A percentile compares a stretch with the other conserved stretches of the same genome.
Evolutionary conservation across 2,797 vertebrate species (phyloP).

Genomic region (Tangara arthus): DNA sequence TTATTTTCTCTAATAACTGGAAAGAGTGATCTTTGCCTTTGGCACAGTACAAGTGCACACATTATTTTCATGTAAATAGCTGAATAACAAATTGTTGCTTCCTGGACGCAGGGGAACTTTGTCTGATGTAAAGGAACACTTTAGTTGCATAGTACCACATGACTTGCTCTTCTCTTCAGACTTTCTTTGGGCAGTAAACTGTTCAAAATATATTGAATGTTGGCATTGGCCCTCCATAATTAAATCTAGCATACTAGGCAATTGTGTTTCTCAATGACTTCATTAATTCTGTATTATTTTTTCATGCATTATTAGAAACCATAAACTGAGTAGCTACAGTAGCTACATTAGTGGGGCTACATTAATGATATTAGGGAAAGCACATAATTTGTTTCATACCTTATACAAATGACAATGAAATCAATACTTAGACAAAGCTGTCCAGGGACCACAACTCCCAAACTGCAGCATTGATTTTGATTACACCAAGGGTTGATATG

Average conservation of each 20-base stretch:
- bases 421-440: slow-evolving; percentile 86
- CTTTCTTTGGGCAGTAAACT: slow-evolving; percentile 3
- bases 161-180: neutral
- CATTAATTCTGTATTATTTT: slow-evolving; percentile 57
- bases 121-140: slow-evolving; percentile 30
- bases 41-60: neutral
- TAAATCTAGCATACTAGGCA: slow-evolving; percentile 27
- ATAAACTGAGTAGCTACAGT: slow-evolving; percentile 47
- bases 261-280: slow-evolving; percentile 55
- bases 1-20: neutral
- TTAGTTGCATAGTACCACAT: neutral
- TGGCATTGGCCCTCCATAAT: neutral
- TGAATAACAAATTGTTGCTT: slow-evolving; percentile 9
- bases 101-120: slow-evolving; percentile 8
- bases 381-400: slow-evolving; percentile 82
- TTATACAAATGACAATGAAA: slow-evolving; percentile 90
- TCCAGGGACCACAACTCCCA: slow-evolving; percentile 82
- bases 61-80: neutral
- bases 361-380: slow-evolving; percentile 82
- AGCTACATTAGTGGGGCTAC: slow-evolving; percentile 55
- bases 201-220: slow-evolving; percentile 24
- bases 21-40: neutral
- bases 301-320: slow-evolving; percentile 35
- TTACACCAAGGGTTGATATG: slow-evolving; percentile 82
- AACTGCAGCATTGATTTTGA: slow-evolving; percentile 81